phyloP scores from a whole-genome alignment of 2,797 vertebrate genomes.

The Echeneis naucrates region DNA sequence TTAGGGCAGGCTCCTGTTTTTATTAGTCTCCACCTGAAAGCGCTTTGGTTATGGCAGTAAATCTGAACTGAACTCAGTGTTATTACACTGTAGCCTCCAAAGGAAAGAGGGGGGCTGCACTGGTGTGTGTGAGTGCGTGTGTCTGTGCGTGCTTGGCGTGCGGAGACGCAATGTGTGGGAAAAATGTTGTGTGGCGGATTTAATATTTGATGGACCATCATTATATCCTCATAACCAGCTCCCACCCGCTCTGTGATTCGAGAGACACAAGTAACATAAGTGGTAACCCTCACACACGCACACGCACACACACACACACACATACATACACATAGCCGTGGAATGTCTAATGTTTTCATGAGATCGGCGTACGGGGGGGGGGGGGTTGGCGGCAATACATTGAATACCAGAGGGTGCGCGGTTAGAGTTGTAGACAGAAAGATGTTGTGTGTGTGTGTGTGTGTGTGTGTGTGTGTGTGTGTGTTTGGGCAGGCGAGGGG shows the following conservation, averaged over 20 bases:
- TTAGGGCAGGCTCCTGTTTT: constrained; percentile 22
- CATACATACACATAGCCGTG: constrained; percentile 22
- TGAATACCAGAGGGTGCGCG: constrained; percentile 5
- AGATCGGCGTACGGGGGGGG: constrained; percentile 37
- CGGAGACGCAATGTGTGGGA: constrained; percentile 6
- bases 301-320: constrained; percentile 1
- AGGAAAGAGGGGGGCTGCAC: background rate
- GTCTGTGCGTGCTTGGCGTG: background rate
- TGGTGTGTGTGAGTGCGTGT: background rate
- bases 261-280: constrained; percentile 20
- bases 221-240: constrained; percentile 29
- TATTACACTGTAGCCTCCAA: background rate
- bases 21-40: constrained; percentile 26
- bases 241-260: constrained; percentile 27
- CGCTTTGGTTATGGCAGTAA: constrained; percentile 8
- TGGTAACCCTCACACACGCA: background rate
- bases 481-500: no score
- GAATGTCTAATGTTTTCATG: constrained; percentile 50
- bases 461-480: no score
- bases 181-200: constrained; percentile 38
- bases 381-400: background rate
- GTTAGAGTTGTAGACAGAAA: no score
- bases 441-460: no score
- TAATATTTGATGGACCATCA: constrained; percentile 56
- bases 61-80: constrained; percentile 15